Evolutionary conservation across 2,888 invertebrate species (phyloP), one percentile per base, ranked within the genome.

Genomic region (Achlya flavicornis): DNA sequence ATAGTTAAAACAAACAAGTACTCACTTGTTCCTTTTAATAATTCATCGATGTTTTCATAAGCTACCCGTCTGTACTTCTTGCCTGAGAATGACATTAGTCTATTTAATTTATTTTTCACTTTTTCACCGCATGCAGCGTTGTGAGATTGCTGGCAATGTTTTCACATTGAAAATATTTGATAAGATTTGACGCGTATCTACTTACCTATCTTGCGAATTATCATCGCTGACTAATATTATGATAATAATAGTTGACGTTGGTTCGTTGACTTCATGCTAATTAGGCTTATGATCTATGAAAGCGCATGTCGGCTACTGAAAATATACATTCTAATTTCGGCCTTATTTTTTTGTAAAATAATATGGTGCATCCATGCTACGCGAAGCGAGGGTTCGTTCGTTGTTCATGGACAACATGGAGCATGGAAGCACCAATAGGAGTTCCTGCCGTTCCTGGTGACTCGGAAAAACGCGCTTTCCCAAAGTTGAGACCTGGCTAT

Each of bases 31-130:
- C 76, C 77, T 64, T 75, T 80, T 19, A 88, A 63, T 57, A 91
- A 68, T 46, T 86, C 81, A 3, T 89, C 84, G 5, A 91, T 72
- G 70, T 91, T 90, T 65, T 89, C 88, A 73, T 82, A 85, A 0
- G 81, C 74, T 0, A 81, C 74, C 63, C 91, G 77, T 62, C 81
- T 79, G 61, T 73, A 92, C 57, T 79, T 84, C 69, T 87, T 91
- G 0, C 92, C 92, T 0, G 83, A 88, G 72, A 89, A 91, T 67
- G 87, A 86, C 90, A 90, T 91, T 65, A 66, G 12, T 41, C 12
- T 35, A 0, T 35, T 3, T 41, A 16, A 11, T 58, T 58, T 58
- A 26, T 14, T 58, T 8, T 58, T 41, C 5, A 11, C 19, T 4
- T 19, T 11, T 12, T 38, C n/a, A 59, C 10, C 59, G 38, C n/a